These are phyloP conservation scores for Pogona vitticeps DNA, from an alignment of 2,113 vertebrate species.

Conservation along the genomic window DNA sequence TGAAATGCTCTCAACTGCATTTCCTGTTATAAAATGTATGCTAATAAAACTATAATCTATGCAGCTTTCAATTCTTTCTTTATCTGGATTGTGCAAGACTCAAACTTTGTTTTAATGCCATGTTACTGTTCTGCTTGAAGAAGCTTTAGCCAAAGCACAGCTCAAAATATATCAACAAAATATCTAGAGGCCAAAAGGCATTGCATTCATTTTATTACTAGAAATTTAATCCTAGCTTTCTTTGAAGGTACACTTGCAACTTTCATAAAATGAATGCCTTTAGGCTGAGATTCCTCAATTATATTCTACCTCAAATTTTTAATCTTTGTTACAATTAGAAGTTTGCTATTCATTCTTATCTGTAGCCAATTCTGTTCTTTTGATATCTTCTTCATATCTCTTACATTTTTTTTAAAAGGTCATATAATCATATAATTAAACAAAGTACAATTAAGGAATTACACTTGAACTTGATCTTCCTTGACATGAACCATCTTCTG, in stretches of 20 bases:
- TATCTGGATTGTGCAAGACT: constrained; percentile 42
- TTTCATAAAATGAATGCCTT: constrained; percentile 44
- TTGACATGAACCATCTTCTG: constrained; percentile 46
- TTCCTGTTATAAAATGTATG: constrained; percentile 57
- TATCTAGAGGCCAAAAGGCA: constrained; percentile 43
- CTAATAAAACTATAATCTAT: constrained; percentile 60
- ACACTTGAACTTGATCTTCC: constrained; percentile 39
- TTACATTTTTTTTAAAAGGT: background rate
- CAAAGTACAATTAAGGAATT: constrained; percentile 43
- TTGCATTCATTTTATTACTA: constrained; percentile 38
- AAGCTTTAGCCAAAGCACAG: constrained; percentile 60
- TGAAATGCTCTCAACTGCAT: constrained; percentile 51
- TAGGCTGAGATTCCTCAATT: constrained; percentile 33
- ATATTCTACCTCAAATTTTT: constrained; percentile 21
- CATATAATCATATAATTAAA: background rate
- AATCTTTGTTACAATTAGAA: constrained; percentile 53
- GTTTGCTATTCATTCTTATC: constrained; percentile 9
- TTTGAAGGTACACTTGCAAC: constrained; percentile 31
- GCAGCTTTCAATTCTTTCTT: constrained; percentile 56
- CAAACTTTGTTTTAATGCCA: constrained; percentile 62
- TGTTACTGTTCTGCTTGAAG: constrained; percentile 40
- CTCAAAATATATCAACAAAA: constrained; percentile 52
- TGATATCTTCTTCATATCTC: background rate
- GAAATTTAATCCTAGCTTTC: constrained; percentile 51
- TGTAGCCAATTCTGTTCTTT: background rate